Base-by-base conservation (phyloP, 2,113 vertebrate species). In the Ursus arctos region DNA sequence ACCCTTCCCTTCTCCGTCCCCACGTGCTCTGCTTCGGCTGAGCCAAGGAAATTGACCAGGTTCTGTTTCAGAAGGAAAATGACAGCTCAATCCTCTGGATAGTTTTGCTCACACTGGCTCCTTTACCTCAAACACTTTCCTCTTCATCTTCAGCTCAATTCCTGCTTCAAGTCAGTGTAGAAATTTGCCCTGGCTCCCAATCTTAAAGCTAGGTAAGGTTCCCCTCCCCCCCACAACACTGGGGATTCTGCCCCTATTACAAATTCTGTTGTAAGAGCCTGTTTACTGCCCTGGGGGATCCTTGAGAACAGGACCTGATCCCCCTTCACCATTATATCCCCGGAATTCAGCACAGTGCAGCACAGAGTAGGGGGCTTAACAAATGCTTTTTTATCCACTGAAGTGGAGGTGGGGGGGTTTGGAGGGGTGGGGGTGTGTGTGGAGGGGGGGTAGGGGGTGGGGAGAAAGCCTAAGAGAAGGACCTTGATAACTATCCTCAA, bases 1-100 rank as follows among this genome's bases (percentile, higher is more conserved):
- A 61, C 6, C n/a, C 31, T 69, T 57, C 19, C 13, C 28, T 72
- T 40, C 69, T 65, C 33, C 57, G 76, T 43, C 3, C 16, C 36
- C 22, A 79, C 40, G 4, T 13, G 31, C 31, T 95, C 51, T 63
- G 83, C 16, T 74, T 84, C 43, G 79, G 28, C 24, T 61, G n/a
- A 91, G 51, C 36, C 10, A 91, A 61, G 4, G 28, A 94, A 95
- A 90, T 47, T 57, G 83, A 80, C n/a, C 8, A 31, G 26, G 85
- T 97, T 92, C 94, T 85, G 11, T 84, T 96, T 87, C 72, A 51
- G 28, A 83, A 92, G 59, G 33, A 67, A 88, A 91, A 49, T 16
- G 43, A 53, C 84, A 82, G 33, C 47, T 65, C 33, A 49, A 7
- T 65, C n/a, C 63, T 72, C 55, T 33, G 55, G 19, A 49, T 53